Evolutionary conservation across 2,888 invertebrate genomes (phyloP), one percentile per base, ranked within the genome.

Genomic region (Drosophila mulleri): DNA sequence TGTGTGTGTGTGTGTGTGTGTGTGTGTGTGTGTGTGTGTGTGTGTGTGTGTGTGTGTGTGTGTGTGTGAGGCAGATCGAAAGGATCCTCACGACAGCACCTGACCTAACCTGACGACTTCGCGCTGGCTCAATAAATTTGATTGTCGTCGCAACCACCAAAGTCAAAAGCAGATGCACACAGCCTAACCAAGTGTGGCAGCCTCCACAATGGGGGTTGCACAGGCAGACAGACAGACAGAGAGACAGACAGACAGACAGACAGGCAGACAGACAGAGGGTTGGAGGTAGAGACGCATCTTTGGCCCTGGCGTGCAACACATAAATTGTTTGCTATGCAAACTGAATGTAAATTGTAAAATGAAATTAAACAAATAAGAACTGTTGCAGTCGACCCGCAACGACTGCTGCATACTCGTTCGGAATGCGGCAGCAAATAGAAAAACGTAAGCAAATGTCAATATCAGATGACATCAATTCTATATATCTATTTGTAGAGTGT

Each of bases 101-200:
- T 68, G 64, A 64, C 76, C 75, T 41, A 26, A 69, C 68, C 76
- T 67, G 78, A 74, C 67, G 78, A 71, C 67, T 50, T 53, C 41
- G 41, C 53, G 41, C 53, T 41, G 41, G 45, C 66, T 85, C 82
- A 74, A 84, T 87, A 87, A 82, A 83, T 83, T 83, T 82, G 82
- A 86, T 78, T 87, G 82, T 82, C 80, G 83, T 84, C 87, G 75
- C 84, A 82, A 64, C 56, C 67, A 71, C 71, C 62, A 50, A 50
- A 50, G 54, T 41, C 32, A 26, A 47, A 64, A 23, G 18, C 52
- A 35, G 52, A 14, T 37, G 35, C 52, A 53, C 20, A 26, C 20
- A 26, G 54, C 58, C 52, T 32, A 71, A 47, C 69, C 39, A 57
- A 69, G 47, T 60, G 50, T 52, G 39, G 5, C 53, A 39, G 53